phyloP scores from a whole-genome alignment of 2,888 invertebrate genomes.

The Vanessa cardui region DNA sequence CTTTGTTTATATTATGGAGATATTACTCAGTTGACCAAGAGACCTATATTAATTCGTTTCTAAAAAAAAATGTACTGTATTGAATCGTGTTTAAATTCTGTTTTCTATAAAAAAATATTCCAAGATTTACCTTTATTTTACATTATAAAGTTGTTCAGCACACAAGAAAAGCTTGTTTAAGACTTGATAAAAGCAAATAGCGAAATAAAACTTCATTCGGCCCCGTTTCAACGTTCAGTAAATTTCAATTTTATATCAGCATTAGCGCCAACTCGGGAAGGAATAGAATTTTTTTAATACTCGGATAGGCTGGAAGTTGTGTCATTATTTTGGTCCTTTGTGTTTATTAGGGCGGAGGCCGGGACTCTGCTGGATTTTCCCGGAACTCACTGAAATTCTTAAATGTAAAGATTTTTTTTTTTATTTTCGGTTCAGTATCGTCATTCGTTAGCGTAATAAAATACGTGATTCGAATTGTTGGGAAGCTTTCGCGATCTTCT shows the following conservation, averaged over 20 bases:
- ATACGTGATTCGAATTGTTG: slow-evolving; percentile 2
- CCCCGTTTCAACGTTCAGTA: slow-evolving; percentile 22
- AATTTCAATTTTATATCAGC: slow-evolving; percentile 34
- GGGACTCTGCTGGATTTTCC: slow-evolving; percentile 12
- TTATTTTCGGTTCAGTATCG: neutral
- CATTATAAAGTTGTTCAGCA: neutral
- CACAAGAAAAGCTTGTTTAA: slow-evolving; percentile 1
- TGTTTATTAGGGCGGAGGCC: slow-evolving; percentile 32
- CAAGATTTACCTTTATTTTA: too few species aligned
- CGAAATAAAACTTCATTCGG: neutral
- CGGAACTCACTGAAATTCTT: slow-evolving; percentile 10
- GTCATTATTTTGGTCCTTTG: slow-evolving; percentile 28
- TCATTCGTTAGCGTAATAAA: neutral
- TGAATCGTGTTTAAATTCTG: too few species aligned
- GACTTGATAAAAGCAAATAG: neutral
- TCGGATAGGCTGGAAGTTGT: slow-evolving; percentile 26
- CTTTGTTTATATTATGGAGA: too few species aligned
- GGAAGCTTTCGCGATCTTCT: neutral
- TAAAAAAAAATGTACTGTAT: too few species aligned
- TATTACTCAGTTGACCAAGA: too few species aligned
- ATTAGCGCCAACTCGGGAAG: slow-evolving; percentile 32
- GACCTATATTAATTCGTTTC: too few species aligned
- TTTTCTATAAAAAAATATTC: too few species aligned
- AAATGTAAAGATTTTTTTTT: slow-evolving; percentile 14
- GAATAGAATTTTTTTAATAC: slow-evolving; percentile 27